Base-by-base conservation (phyloP, 1,140 invertebrate genomes). In the Euwallacea similis region DNA sequence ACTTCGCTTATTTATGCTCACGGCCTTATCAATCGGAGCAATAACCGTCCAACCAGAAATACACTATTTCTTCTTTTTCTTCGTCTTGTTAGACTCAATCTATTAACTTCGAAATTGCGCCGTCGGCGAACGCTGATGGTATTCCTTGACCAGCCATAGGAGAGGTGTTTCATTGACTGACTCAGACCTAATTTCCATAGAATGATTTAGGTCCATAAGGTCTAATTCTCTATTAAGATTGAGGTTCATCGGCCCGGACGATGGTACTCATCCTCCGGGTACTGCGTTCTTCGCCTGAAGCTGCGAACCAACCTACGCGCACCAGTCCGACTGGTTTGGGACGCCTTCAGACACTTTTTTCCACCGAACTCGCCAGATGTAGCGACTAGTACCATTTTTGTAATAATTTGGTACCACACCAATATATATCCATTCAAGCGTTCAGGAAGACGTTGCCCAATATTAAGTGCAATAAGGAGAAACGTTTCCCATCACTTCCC, bases 311-410 rank as follows among this genome's bases (percentile, higher is more conserved):
- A 33, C 69, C 69, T 63, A 71, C 69, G 63, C 69, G 11, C 69
- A 71, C 69, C 63, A 47, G 69, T 71, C 54, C 69, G 69, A 71
- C 69, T 71, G 69, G 69, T 71, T 71, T 71, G 64, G 69, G 69
- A 66, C 69, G 69, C 69, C 69, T 71, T 71, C 69, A 50, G 69
- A 60, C 54, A 54, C 7, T 66, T 71, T 66, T 71, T 71, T 60
- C 63, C 16, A 42, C 7, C 33, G 55, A 60, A 71, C 46, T 56
- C 69, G 63, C 61, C n/a, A 70, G 68, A 70, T 70, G 68, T 70
- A 70, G 68, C 61, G 42, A 64, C 21, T 42, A 44, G 67, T 69
- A 68, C 42, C 66, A 60, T 56, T 21, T 8, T 33, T 33, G 21
- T 33, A 33, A 33, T 33, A 33, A 33, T 33, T 33, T 33, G 21